Evolutionary conservation across 2,888 invertebrate species (phyloP), one percentile per base, ranked within the genome.

Genomic region (Phymatocera aterrima): DNA sequence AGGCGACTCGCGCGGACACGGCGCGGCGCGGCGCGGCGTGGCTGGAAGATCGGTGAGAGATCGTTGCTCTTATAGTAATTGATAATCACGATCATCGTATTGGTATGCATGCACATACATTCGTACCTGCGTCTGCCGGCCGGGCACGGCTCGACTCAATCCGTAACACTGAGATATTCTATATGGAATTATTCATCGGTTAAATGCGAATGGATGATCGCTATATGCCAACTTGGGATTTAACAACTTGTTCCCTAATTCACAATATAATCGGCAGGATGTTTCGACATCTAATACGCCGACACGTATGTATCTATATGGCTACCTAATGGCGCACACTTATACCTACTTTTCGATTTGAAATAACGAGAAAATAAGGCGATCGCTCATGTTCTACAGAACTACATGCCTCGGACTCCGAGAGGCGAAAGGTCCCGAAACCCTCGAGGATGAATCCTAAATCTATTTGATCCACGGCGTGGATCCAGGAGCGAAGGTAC

Each of bases 1-100:
- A 37, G 10, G 18, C 37, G 8, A 37, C 64, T 2, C 12, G 5
- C n/a, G 15, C n/a, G 6, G 31, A 37, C n/a, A 31, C n/a, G 61
- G 15, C 15, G 3, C n/a, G n/a, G n/a, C n/a, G n/a, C n/a, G n/a
- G n/a, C n/a, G n/a, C n/a, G n/a, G n/a, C n/a, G n/a, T n/a, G 37
- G 34, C 2, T 37, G 3, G 4, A 34, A 18, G n/a, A 37, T 64
- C 37, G 37, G 21, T 37, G 37, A 21, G 18, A 40, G 46, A 68
- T 46, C 68, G 43, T 46, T 68, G 68, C 68, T 46, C 68, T 46
- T 46, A 34, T 34, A 57, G 24, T 46, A 46, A 68, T 68, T 68
- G 68, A 68, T 68, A 68, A 21, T n/a, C n/a, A n/a, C 24, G 68
- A 68, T 68, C 68, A 10, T 46, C 24, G 28, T 15, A 18, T 60